Conservation (phyloP, 2,797 vertebrate genomes). For the Alectoris magna region DNA sequence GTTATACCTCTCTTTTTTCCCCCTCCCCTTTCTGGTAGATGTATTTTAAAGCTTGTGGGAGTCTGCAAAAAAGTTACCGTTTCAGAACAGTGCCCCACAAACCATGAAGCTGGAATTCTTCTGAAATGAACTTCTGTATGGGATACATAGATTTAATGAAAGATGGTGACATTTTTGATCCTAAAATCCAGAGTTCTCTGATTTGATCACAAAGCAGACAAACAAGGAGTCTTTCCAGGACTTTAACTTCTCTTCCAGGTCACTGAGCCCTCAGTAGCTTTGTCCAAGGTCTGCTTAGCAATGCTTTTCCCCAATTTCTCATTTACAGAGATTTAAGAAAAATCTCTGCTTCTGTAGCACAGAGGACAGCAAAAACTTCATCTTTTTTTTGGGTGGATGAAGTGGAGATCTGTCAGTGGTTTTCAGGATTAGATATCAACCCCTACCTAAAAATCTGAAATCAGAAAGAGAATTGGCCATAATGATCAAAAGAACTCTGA, state of each 20-base stretch:
- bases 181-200: neutral
- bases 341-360: neutral
- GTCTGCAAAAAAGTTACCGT: neutral
- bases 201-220: neutral
- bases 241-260: neutral
- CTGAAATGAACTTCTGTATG: neutral
- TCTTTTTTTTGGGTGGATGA: neutral
- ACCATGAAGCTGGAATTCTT: neutral
- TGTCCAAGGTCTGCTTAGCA: neutral
- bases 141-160: neutral
- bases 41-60: neutral
- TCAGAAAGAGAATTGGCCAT: neutral
- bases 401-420: neutral
- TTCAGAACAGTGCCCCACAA: neutral
- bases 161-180: neutral
- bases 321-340: neutral
- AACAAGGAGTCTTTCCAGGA: neutral
- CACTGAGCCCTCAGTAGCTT: neutral
- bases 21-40: neutral
- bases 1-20: neutral
- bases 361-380: neutral
- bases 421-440: neutral
- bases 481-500: neutral
- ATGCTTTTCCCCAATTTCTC: neutral
- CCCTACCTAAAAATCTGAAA: neutral